phyloP scores from a whole-genome alignment of 2,113 vertebrate genomes.

The Eleginops maclovinus region DNA sequence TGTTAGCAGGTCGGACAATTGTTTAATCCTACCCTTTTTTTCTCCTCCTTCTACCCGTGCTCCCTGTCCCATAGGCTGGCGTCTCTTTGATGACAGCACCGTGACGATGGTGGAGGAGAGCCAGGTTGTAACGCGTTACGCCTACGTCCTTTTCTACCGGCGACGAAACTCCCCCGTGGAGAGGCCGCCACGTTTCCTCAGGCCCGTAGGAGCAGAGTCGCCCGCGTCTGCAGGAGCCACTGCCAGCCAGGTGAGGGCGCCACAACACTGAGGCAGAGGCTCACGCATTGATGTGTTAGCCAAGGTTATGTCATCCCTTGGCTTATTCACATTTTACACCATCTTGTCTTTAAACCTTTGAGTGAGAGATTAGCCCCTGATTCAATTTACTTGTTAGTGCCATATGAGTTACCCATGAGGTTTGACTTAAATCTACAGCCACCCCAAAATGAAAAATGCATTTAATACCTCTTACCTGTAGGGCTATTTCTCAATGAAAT shows the following conservation, averaged over 20 bases:
- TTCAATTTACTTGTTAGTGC: not conserved
- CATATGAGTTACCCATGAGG: no score
- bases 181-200: conserved; percentile 87
- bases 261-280: not conserved
- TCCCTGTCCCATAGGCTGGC: conserved; percentile 88
- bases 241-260: conserved; percentile 93
- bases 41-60: not conserved
- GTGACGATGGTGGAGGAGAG: conserved; percentile 98
- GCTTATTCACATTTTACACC: not conserved
- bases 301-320: not conserved
- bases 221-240: conserved; percentile 85
- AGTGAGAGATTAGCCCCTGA: not conserved
- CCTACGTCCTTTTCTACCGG: conserved; percentile 97
- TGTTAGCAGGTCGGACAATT: no score
- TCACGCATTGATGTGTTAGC: not conserved
- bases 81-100: conserved; percentile 97
- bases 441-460: no score
- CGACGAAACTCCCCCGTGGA: conserved; percentile 97
- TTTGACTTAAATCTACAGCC: no score
- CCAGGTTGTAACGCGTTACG: conserved; percentile 96
- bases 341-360: not conserved
- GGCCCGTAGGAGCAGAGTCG: conserved; percentile 83
- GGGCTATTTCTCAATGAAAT: no score
- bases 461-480: no score
- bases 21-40: not conserved